Evolutionary conservation across 2,888 invertebrate genomes (phyloP), one percentile per base, ranked within the genome.

Genomic region (Luperina testacea): DNA sequence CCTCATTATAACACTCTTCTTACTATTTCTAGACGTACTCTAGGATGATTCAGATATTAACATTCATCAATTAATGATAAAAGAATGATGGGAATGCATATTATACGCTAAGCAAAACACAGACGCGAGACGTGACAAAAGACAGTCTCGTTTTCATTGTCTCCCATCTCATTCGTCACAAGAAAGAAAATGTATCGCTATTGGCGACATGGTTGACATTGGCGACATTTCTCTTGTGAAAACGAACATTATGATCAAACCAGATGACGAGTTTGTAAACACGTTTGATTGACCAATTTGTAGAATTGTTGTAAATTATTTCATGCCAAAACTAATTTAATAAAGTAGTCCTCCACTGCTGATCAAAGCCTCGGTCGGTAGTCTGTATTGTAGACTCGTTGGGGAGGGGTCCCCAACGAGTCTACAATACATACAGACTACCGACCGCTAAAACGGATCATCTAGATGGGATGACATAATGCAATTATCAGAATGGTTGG

Each of bases 111-210:
- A 51, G 8, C 42, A 70, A 64, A 86, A 67, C 63, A 72, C 24
- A 38, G 11, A 15, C 45, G 45, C 63, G 57, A 38, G 8, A 15
- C 38, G 45, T 67, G 57, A 77, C 69, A 77, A 74, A 71, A 77
- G n/a, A 64, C 27, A 15, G 65, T 70, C 17, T 87, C 38, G 17
- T 72, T 68, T 78, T 75, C 63, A 80, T 67, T 84, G 53, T 87
- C 72, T 77, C 38, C 15, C 53, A 38, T 53, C 45, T 45, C 57
- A 59, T 53, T 72, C 27, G 71, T 65, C 71, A 70, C 42, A 75
- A 75, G 17, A 77, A 75, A 65, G 53, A 57, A 69, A 61, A 74
- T 74, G 5, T 57, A 71, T 24, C 17, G 27, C 24, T 53, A 7
- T 77, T n/a, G 15, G 53, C 11, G 13, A 65, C 27, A 70, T 61